Conservation (phyloP, 1,140 invertebrate genomes). For the Teleogryllus occipitalis region DNA sequence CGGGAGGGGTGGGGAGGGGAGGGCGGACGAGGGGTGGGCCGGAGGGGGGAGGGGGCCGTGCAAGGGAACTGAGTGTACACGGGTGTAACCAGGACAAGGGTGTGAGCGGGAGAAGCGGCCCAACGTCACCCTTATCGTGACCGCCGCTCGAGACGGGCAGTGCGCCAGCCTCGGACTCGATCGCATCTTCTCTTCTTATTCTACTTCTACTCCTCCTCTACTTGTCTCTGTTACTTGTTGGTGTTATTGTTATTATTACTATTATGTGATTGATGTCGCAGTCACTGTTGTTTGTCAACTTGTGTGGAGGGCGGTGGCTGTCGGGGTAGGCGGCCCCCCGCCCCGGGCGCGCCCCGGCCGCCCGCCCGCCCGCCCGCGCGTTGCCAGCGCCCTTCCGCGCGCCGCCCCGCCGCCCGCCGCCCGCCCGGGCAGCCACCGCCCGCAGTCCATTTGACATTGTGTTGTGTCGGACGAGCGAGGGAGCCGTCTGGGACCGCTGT, state of each 20-base stretch:
- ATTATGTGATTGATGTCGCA: neutral
- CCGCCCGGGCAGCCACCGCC: too few species aligned
- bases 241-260: neutral
- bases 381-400: too few species aligned
- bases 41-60: neutral
- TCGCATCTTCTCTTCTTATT: neutral
- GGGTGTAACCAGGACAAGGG: slow-evolving; percentile 21
- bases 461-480: neutral
- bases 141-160: neutral
- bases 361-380: too few species aligned
- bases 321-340: too few species aligned
- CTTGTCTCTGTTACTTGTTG: neutral
- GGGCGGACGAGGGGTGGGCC: neutral
- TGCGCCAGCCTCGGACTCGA: slow-evolving; percentile 1
- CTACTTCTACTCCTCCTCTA: neutral
- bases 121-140: neutral
- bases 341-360: too few species aligned
- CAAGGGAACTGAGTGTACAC: slow-evolving; percentile 22
- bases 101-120: slow-evolving; percentile 12
- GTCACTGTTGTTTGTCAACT: neutral
- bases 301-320: neutral
- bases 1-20: neutral
- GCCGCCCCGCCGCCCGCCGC: too few species aligned
- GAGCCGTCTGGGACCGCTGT: neutral
- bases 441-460: neutral